Conservation (phyloP, 2,113 vertebrate genomes). For the Alaudala cheleensis region DNA sequence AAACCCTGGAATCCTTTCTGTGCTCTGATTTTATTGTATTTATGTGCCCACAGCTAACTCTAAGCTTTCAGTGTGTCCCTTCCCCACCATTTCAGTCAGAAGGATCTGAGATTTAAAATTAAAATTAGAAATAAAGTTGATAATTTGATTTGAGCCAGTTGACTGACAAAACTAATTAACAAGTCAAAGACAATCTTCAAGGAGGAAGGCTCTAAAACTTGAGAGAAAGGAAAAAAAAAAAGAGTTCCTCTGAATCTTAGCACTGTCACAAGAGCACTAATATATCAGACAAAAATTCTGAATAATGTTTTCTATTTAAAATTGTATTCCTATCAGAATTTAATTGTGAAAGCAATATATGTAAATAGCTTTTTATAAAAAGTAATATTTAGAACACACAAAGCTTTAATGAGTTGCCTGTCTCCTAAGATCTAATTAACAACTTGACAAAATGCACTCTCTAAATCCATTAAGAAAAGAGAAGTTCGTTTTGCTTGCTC, state of each 20-base stretch:
- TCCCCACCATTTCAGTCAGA: not conserved
- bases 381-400: not conserved
- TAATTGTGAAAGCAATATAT: not conserved
- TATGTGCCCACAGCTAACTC: not conserved
- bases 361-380: not conserved
- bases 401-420: not conserved
- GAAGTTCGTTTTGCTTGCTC: not conserved
- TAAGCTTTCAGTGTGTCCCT: not conserved
- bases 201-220: conserved; percentile 7
- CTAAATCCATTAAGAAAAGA: not conserved
- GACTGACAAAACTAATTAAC: conserved; percentile 62
- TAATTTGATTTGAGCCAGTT: conserved; percentile 46
- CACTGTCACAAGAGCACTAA: not conserved
- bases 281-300: not conserved
- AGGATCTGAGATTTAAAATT: conserved; percentile 26
- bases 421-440: conserved; percentile 9
- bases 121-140: not conserved
- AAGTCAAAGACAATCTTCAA: not conserved
- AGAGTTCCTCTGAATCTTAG: not conserved
- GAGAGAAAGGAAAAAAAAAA: not conserved
- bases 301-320: not conserved
- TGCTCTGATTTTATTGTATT: conserved; percentile 15
- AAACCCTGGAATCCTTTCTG: not conserved
- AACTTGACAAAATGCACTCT: not conserved
- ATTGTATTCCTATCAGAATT: not conserved